Conservation (phyloP, 2,888 invertebrate species). For the Anodontia alba region DNA sequence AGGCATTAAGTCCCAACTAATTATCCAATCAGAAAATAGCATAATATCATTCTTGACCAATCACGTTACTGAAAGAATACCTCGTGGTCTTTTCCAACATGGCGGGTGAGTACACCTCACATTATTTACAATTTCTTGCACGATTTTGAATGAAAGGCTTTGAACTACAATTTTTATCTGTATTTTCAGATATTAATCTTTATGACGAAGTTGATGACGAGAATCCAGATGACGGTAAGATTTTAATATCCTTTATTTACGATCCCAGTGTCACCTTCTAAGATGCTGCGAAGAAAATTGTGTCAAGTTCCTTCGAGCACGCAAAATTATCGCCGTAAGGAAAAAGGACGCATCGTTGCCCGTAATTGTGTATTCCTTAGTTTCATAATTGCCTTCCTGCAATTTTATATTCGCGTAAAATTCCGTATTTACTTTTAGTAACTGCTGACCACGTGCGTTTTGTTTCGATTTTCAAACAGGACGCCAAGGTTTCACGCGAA, state of each 20-base stretch:
- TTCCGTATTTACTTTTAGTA: neutral
- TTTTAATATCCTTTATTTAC: constrained; percentile 48
- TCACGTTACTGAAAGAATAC: constrained; percentile 69
- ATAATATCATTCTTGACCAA: constrained; percentile 69
- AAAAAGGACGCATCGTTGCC: neutral
- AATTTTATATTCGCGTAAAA: neutral
- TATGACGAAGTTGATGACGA: constrained; percentile 80
- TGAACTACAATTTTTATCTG: constrained; percentile 67
- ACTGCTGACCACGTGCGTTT: constrained; percentile 70
- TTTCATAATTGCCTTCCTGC: neutral
- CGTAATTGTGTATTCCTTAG: neutral
- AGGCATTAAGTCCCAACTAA: constrained; percentile 59
- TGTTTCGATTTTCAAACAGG: constrained; percentile 75
- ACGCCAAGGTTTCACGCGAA: constrained; percentile 77
- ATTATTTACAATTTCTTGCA: constrained; percentile 77
- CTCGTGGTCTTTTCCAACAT: constrained; percentile 83
- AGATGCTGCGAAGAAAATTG: constrained; percentile 73
- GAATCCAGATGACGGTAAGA: constrained; percentile 81
- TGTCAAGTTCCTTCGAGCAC: constrained; percentile 51
- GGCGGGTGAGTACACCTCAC: constrained; percentile 84
- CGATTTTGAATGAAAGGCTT: constrained; percentile 71
- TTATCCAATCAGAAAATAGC: constrained; percentile 74
- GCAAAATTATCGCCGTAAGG: neutral
- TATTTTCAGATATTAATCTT: constrained; percentile 82
- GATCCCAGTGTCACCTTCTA: constrained; percentile 68